A percentile compares a stretch with the other conserved stretches of the same genome.
These are phyloP conservation scores for Hippoglossus hippoglossus DNA, from an alignment of 2,797 vertebrate species.

Conservation along the genomic window DNA sequence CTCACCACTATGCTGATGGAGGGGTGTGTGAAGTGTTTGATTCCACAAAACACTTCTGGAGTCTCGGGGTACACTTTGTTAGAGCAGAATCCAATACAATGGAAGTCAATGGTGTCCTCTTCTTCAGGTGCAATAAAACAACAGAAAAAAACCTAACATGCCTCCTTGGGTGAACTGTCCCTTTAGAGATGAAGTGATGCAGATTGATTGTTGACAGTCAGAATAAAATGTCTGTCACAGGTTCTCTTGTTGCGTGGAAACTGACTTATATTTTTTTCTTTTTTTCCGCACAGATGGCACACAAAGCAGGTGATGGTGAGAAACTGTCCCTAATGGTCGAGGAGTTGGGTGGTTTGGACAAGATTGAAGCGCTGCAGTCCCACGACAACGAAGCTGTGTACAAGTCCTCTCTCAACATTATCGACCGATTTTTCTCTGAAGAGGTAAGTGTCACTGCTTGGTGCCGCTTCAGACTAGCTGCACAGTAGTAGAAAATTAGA, in stretches of 20 bases:
- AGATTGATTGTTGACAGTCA: background rate
- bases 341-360: slow-evolving; percentile 91
- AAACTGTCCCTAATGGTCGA: slow-evolving; percentile 92
- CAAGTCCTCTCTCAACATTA: slow-evolving; percentile 88
- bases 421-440: slow-evolving; percentile 92
- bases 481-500: no score
- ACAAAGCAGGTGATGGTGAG: slow-evolving; percentile 88
- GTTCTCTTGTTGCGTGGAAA: background rate
- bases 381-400: slow-evolving; percentile 92
- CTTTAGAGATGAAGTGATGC: background rate
- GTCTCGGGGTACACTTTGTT: no score
- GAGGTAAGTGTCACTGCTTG: slow-evolving; percentile 81
- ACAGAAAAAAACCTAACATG: no score
- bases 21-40: no score
- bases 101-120: no score
- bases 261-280: background rate
- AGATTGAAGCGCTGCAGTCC: slow-evolving; percentile 91
- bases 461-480: background rate
- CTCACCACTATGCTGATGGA: no score
- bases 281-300: slow-evolving; percentile 83
- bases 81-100: no score
- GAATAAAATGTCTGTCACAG: slow-evolving; percentile 9
- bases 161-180: background rate
- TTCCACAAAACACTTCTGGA: no score
- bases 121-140: no score